phyloP scores from a whole-genome alignment of 2,797 vertebrate genomes.

The Arnoldichthys spilopterus region DNA sequence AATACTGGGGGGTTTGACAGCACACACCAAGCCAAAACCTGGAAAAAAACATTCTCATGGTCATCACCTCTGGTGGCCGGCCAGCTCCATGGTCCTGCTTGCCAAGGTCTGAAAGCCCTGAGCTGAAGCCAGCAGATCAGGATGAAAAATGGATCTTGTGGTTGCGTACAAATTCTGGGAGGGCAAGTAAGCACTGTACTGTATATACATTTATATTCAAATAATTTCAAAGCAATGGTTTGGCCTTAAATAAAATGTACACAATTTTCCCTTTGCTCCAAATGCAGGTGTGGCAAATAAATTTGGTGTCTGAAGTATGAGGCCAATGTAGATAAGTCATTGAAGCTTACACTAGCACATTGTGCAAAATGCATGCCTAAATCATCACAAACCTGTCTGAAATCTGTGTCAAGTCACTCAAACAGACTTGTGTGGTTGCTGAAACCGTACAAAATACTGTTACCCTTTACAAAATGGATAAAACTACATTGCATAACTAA shows the following conservation, averaged over 20 bases:
- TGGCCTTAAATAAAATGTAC: background rate
- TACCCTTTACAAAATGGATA: too few relatives aligned
- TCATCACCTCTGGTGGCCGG: constrained; percentile 39
- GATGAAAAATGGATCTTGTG: constrained; percentile 17
- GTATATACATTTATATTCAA: background rate
- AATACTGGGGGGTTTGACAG: constrained; percentile 1
- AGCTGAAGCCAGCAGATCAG: constrained; percentile 7
- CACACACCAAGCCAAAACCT: constrained; percentile 27
- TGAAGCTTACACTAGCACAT: too few relatives aligned
- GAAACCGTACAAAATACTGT: too few relatives aligned
- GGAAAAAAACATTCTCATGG: constrained; percentile 45
- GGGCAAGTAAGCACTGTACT: background rate
- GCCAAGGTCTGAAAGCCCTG: constrained; percentile 27
- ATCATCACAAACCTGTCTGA: too few relatives aligned
- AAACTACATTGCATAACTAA: too few relatives aligned
- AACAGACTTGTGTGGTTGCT: too few relatives aligned
- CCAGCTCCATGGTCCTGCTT: constrained; percentile 9
- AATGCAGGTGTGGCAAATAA: background rate
- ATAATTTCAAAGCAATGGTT: background rate
- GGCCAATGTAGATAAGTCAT: too few relatives aligned
- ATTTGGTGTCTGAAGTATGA: background rate
- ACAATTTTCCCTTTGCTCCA: background rate
- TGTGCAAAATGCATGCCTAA: too few relatives aligned
- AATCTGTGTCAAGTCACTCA: too few relatives aligned
- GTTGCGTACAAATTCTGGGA: background rate